Percentiles rank a stretch among this genome's conserved stretches.
These are phyloP conservation scores for Xanthia togata DNA, from an alignment of 2,888 invertebrate genomes.

Conservation along the genomic window DNA sequence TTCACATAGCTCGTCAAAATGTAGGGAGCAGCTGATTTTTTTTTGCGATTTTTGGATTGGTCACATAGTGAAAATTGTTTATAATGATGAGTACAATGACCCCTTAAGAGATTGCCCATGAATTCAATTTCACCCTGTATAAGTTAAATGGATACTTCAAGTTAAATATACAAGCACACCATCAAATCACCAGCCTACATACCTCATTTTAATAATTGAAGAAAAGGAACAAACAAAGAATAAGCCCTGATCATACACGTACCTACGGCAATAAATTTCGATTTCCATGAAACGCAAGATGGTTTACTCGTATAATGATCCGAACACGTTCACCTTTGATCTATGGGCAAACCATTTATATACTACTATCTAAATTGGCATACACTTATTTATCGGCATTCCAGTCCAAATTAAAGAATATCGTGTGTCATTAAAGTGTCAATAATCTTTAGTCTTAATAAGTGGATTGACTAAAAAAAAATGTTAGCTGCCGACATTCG, in stretches of 20 bases:
- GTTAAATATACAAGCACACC: neutral
- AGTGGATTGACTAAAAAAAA: constrained; percentile 17
- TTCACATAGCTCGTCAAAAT: too few species aligned
- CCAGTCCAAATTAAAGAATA: constrained; percentile 41
- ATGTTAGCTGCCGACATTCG: constrained; percentile 30
- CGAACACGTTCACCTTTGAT: constrained; percentile 55
- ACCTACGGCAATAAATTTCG: constrained; percentile 45
- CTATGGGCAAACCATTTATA: constrained; percentile 49
- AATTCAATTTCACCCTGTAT: too few species aligned
- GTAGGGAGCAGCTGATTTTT: too few species aligned
- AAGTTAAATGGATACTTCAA: neutral
- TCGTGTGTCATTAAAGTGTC: constrained; percentile 40
- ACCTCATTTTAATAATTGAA: constrained; percentile 17
- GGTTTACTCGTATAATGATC: constrained; percentile 36
- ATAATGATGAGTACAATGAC: too few species aligned
- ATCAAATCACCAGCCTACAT: neutral
- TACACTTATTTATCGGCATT: constrained; percentile 44
- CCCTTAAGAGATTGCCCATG: too few species aligned
- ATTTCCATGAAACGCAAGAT: constrained; percentile 46
- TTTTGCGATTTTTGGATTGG: too few species aligned
- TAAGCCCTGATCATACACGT: constrained; percentile 31
- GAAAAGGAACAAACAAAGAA: constrained; percentile 21
- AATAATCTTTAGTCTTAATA: constrained; percentile 35
- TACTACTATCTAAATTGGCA: constrained; percentile 40
- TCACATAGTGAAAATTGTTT: too few species aligned